These are phyloP conservation scores for Pegoplata infirma DNA, from an alignment of 2,888 invertebrate species.

Conservation along the genomic window DNA sequence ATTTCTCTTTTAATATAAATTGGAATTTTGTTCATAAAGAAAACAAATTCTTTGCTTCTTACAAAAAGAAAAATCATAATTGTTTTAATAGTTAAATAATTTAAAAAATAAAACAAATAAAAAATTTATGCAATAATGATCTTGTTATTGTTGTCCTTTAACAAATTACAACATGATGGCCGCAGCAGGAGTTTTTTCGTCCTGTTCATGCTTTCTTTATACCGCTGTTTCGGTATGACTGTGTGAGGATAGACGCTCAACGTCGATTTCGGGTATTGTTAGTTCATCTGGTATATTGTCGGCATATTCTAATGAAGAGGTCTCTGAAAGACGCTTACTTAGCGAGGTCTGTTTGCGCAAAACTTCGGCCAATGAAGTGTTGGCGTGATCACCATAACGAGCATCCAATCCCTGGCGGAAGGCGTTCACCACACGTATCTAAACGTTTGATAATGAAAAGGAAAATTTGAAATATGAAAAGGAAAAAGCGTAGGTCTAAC, in stretches of 20 bases:
- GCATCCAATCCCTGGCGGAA: slow-evolving; percentile 99
- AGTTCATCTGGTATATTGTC: slow-evolving; percentile 92
- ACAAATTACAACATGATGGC: neutral
- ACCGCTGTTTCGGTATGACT: slow-evolving; percentile 97
- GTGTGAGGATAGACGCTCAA: slow-evolving; percentile 94
- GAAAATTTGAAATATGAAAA: slow-evolving; percentile 46
- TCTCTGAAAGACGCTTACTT: slow-evolving; percentile 93
- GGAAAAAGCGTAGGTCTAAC: slow-evolving; percentile 30
- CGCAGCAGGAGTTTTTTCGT: neutral
- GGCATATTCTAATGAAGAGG: slow-evolving; percentile 94
- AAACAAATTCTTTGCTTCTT: too few relatives aligned
- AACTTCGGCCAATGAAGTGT: slow-evolving; percentile 94
- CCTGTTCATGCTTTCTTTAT: slow-evolving; percentile 77
- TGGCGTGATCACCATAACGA: slow-evolving; percentile 94
- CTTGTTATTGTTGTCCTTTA: neutral
- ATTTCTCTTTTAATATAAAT: too few relatives aligned
- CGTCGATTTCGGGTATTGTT: slow-evolving; percentile 94
- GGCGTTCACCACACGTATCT: slow-evolving; percentile 99
- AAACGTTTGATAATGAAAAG: slow-evolving; percentile 73
- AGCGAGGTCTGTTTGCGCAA: slow-evolving; percentile 95
- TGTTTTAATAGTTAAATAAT: too few relatives aligned
- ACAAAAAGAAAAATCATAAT: too few relatives aligned
- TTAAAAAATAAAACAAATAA: too few relatives aligned
- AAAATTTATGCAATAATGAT: neutral
- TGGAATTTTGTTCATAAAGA: too few relatives aligned